Percentiles rank a stretch among this genome's conserved stretches.
phyloP scores from a whole-genome alignment of 2,113 vertebrate genomes.

The Sebastes fasciatus region DNA sequence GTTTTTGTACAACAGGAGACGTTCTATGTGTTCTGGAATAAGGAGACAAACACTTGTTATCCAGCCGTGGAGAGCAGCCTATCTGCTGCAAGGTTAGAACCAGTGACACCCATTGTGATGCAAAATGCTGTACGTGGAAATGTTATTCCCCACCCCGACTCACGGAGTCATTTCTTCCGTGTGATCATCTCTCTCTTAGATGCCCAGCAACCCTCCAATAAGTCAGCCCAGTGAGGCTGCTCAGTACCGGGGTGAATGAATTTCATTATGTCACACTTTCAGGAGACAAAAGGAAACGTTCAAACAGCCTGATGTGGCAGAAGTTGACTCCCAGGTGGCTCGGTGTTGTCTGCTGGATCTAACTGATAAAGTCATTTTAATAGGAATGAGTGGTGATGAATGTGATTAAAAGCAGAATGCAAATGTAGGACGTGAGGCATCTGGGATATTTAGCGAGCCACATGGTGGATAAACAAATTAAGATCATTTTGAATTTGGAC shows the following conservation, averaged over 20 bases:
- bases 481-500: conserved; percentile 36
- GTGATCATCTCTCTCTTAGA: neutral
- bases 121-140: too few relatives aligned
- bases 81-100: too few relatives aligned
- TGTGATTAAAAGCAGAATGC: conserved; percentile 27
- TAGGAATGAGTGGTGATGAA: conserved; percentile 5
- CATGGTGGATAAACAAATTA: conserved; percentile 29
- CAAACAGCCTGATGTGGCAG: too few relatives aligned
- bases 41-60: too few relatives aligned
- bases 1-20: too few relatives aligned
- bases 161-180: neutral
- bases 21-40: too few relatives aligned
- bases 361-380: conserved; percentile 17
- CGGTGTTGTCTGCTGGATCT: conserved; percentile 3
- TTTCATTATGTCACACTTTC: neutral
- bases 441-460: conserved; percentile 34
- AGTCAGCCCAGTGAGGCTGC: too few relatives aligned
- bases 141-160: too few relatives aligned
- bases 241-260: neutral
- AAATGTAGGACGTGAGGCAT: conserved; percentile 6
- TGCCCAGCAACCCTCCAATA: neutral
- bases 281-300: conserved; percentile 2
- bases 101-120: too few relatives aligned
- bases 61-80: too few relatives aligned
- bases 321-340: neutral